These are phyloP conservation scores for Orthonychiurus folsomi DNA, from an alignment of 2,888 invertebrate genomes.

Conservation along the genomic window DNA sequence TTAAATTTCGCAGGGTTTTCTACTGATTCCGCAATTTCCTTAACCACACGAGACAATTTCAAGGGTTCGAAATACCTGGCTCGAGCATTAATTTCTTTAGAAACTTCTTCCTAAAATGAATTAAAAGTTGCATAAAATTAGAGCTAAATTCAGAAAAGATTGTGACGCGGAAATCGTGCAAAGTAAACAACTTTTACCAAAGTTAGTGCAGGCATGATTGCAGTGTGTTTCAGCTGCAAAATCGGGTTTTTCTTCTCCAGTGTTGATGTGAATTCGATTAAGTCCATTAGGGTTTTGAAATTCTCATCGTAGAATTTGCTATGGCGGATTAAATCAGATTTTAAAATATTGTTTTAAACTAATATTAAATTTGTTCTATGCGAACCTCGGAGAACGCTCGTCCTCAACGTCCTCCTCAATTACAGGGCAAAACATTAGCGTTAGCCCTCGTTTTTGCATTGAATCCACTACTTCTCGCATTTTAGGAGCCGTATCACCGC, in stretches of 20 bases:
- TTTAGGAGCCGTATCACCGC: constrained; percentile 43
- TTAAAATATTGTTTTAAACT: background rate
- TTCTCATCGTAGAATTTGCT: constrained; percentile 22
- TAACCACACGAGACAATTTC: constrained; percentile 21
- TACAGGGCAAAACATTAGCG: constrained; percentile 45
- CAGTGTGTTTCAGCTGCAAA: constrained; percentile 44
- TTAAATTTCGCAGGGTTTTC: constrained; percentile 18
- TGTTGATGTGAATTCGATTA: constrained; percentile 39
- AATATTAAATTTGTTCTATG: background rate
- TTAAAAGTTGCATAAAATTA: background rate
- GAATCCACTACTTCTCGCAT: constrained; percentile 40
- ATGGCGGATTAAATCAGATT: background rate
- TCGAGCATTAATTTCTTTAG: constrained; percentile 8
- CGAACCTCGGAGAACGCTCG: constrained; percentile 5
- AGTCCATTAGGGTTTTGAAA: constrained; percentile 35
- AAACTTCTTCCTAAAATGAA: no score
- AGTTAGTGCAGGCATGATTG: constrained; percentile 43
- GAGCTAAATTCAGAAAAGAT: no score
- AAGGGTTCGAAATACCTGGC: constrained; percentile 4
- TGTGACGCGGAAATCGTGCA: no score
- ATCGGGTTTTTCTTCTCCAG: constrained; percentile 39
- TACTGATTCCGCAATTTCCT: constrained; percentile 24
- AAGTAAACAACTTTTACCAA: no score
- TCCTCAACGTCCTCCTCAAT: constrained; percentile 45
- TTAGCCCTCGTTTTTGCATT: constrained; percentile 42